A percentile compares a stretch with the other conserved stretches of the same genome.
phyloP scores from a whole-genome alignment of 1,140 invertebrate genomes.

The Leptinotarsa defecta region DNA sequence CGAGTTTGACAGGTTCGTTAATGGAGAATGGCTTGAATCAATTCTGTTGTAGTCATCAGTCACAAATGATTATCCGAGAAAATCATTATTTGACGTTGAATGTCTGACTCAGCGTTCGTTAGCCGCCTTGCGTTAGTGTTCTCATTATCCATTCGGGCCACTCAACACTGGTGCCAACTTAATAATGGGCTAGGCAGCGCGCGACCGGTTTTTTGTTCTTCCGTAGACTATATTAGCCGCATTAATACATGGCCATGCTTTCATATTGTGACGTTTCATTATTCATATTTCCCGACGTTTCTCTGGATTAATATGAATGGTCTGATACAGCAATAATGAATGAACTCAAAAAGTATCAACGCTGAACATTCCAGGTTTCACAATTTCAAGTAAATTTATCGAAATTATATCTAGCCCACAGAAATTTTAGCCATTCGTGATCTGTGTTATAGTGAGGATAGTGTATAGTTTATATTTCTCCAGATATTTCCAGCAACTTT shows the following conservation, averaged over 20 bases:
- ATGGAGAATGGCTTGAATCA: constrained; percentile 46
- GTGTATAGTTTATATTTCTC: no score
- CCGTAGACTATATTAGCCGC: constrained; percentile 15
- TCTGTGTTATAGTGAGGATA: no score
- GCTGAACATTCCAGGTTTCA: no score
- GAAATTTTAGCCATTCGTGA: no score
- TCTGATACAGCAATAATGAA: not conserved
- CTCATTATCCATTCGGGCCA: constrained; percentile 16
- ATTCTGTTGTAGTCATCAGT: constrained; percentile 43
- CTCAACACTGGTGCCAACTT: constrained; percentile 25
- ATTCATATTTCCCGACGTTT: constrained; percentile 1
- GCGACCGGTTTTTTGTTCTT: not conserved
- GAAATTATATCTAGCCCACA: no score
- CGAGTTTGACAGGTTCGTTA: constrained; percentile 35
- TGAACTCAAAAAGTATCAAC: not conserved
- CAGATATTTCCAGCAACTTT: no score
- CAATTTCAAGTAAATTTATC: no score
- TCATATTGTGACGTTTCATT: constrained; percentile 17
- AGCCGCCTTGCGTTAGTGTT: constrained; percentile 17
- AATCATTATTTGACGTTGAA: constrained; percentile 38
- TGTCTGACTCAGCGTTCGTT: constrained; percentile 43
- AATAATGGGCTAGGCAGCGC: constrained; percentile 11
- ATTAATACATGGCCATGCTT: constrained; percentile 19
- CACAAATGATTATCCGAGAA: constrained; percentile 42
- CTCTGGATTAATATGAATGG: not conserved